These are phyloP conservation scores for Chelonus formosanus DNA, from an alignment of 2,888 invertebrate genomes.

Conservation along the genomic window DNA sequence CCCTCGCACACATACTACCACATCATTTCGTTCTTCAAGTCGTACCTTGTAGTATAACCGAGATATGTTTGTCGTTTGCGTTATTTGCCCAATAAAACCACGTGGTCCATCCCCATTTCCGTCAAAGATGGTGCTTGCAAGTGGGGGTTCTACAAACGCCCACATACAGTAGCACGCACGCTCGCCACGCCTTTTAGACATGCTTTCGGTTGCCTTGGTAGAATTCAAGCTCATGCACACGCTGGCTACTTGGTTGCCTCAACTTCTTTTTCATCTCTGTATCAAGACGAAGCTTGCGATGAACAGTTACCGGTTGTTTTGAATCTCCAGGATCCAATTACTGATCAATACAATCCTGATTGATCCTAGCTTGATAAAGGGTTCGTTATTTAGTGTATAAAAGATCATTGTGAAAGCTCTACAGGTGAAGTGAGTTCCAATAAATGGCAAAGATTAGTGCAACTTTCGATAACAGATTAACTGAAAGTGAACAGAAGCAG, in stretches of 20 bases:
- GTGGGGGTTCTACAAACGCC: slow-evolving; percentile 39
- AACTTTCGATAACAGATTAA: no score
- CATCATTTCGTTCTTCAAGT: slow-evolving; percentile 5
- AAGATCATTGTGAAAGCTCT: no score
- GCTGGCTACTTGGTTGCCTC: slow-evolving; percentile 3
- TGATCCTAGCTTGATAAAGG: no score
- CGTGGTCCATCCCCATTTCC: slow-evolving; percentile 52
- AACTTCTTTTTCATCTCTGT: background rate
- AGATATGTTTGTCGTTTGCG: slow-evolving; percentile 59
- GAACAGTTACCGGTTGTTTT: slow-evolving; percentile 2
- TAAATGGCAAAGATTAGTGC: no score
- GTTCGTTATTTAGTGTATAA: background rate
- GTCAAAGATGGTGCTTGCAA: slow-evolving; percentile 16
- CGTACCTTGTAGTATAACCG: slow-evolving; percentile 24
- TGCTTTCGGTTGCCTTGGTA: slow-evolving; percentile 35
- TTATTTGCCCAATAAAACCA: slow-evolving; percentile 64
- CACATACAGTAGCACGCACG: slow-evolving; percentile 34
- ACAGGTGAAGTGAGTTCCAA: no score
- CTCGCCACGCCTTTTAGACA: slow-evolving; percentile 37
- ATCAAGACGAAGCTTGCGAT: background rate
- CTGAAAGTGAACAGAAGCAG: no score
- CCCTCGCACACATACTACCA: slow-evolving; percentile 10
- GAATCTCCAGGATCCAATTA: no score
- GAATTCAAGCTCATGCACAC: slow-evolving; percentile 14
- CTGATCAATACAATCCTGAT: no score